Evolutionary conservation across 1,140 invertebrate species (phyloP).

Genomic region (Papilio machaon): DNA sequence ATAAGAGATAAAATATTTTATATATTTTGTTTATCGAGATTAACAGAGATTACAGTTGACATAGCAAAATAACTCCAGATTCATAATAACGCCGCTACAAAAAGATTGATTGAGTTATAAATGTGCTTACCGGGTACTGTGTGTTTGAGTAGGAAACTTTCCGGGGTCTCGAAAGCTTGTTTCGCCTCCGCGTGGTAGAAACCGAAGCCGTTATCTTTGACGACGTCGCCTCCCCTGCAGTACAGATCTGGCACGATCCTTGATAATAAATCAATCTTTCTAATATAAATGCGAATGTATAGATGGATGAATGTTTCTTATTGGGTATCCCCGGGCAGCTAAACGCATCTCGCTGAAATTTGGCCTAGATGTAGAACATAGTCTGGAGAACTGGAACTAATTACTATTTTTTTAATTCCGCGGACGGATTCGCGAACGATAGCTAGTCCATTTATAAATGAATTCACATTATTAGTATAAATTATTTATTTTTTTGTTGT

Average conservation of each 20-base stretch:
- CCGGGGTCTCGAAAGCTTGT: conserved; percentile 53
- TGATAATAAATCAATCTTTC: background rate
- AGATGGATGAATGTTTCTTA: too few relatives aligned
- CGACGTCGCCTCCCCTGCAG: conserved; percentile 74
- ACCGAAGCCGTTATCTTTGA: conserved; percentile 75
- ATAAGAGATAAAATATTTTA: too few relatives aligned
- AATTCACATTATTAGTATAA: too few relatives aligned
- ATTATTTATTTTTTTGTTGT: background rate
- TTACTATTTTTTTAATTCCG: too few relatives aligned
- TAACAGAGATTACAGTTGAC: background rate
- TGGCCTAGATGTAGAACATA: too few relatives aligned
- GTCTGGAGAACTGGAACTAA: too few relatives aligned
- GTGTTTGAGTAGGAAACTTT: conserved; percentile 68
- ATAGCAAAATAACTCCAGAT: background rate
- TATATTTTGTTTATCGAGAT: too few relatives aligned
- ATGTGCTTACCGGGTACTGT: conserved; percentile 68
- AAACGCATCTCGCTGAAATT: too few relatives aligned
- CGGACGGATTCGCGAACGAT: too few relatives aligned
- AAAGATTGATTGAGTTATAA: background rate
- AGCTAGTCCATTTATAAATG: too few relatives aligned
- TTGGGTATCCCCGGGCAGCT: too few relatives aligned
- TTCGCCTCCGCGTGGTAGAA: conserved; percentile 60
- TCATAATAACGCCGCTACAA: background rate
- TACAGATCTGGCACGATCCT: conserved; percentile 74
- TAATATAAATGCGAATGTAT: background rate